A percentile compares a stretch with the other conserved stretches of the same genome.
phyloP scores from a whole-genome alignment of 2,113 vertebrate genomes.

The Pluvialis apricaria region DNA sequence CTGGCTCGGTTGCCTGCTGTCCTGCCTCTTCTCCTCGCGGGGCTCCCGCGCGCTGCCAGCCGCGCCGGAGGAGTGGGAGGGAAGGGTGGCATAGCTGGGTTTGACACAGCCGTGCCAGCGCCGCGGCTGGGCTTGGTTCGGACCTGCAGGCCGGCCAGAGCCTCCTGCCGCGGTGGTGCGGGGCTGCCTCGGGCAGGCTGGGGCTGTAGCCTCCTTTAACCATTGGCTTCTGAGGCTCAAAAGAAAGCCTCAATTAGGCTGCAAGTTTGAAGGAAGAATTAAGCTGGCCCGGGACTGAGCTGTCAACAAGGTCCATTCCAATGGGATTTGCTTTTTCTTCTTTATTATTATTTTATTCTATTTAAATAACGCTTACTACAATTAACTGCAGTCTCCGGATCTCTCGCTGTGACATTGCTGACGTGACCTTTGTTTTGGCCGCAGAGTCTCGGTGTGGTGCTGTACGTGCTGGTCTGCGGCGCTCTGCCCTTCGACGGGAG shows the following conservation, averaged over 20 bases:
- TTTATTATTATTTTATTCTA: fast-evolving
- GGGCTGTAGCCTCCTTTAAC: neutral
- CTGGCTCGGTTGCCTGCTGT: neutral
- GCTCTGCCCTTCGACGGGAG: slow-evolving; percentile 97
- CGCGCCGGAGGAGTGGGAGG: neutral
- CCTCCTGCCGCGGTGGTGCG: neutral
- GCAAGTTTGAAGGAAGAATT: neutral
- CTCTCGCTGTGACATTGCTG: neutral
- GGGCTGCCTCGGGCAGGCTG: no score
- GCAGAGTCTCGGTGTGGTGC: slow-evolving; percentile 94
- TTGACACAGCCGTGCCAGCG: neutral
- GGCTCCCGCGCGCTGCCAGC: neutral
- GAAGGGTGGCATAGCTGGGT: neutral
- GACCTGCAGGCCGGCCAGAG: neutral
- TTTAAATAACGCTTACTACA: fast-evolving
- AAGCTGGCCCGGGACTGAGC: no score
- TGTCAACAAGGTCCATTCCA: neutral
- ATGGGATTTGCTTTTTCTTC: neutral
- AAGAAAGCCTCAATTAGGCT: neutral
- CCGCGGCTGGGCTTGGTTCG: neutral
- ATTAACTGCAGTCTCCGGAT: fast-evolving
- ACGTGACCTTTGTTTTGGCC: neutral
- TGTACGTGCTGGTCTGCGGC: slow-evolving; percentile 95
- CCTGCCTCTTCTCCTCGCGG: neutral
- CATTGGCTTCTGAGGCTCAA: neutral